A percentile compares a stretch with the other conserved stretches of the same genome.
Evolutionary conservation across 2,797 vertebrate species (phyloP).

Genomic region (Gorsachius magnificus): DNA sequence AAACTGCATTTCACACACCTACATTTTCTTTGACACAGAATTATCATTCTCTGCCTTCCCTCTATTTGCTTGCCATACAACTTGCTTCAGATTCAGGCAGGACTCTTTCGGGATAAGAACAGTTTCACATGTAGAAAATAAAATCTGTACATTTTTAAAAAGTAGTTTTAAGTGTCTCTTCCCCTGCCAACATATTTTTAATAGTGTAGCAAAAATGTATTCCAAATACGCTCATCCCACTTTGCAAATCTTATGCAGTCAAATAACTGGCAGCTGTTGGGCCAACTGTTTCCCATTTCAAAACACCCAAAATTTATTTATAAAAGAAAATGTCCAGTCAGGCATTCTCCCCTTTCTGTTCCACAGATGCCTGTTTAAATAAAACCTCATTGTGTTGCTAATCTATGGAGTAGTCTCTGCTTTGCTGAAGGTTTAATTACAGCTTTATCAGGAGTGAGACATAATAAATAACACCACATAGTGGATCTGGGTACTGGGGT

Average conservation of each 20-base stretch:
- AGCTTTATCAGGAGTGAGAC: neutral
- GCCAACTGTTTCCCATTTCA: slow-evolving; percentile 27
- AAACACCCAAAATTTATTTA: neutral
- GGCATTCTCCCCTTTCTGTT: slow-evolving; percentile 21
- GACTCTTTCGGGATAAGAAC: neutral
- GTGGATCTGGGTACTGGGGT: neutral
- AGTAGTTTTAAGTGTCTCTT: neutral
- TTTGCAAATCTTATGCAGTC: slow-evolving; percentile 24
- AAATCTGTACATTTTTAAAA: neutral
- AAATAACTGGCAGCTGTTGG: slow-evolving; percentile 43
- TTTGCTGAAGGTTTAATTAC: slow-evolving; percentile 23
- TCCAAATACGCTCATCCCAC: slow-evolving; percentile 25
- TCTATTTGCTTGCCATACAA: neutral
- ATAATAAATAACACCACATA: neutral
- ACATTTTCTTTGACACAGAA: neutral
- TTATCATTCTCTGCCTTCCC: neutral
- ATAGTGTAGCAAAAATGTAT: slow-evolving; percentile 5
- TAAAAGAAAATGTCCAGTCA: slow-evolving; percentile 40
- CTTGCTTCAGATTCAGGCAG: neutral
- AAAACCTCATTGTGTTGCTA: slow-evolving; percentile 7
- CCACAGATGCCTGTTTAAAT: slow-evolving; percentile 15
- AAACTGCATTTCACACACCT: neutral
- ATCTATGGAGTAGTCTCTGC: neutral
- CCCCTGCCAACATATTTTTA: slow-evolving; percentile 5
- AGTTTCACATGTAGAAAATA: neutral